These are phyloP conservation scores for Drosophila prosaltans DNA, from an alignment of 1,140 invertebrate species.

Conservation along the genomic window DNA sequence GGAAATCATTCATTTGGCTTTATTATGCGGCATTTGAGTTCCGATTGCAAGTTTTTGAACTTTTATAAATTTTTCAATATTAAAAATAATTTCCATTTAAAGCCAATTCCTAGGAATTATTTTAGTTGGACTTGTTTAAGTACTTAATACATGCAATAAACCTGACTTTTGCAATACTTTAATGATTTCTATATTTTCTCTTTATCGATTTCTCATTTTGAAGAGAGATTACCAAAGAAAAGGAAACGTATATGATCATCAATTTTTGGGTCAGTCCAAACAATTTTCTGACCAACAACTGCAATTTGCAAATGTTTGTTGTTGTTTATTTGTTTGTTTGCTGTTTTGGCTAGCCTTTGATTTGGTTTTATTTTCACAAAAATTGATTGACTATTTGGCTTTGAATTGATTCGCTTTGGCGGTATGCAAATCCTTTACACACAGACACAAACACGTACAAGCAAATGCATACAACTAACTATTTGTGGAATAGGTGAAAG, in stretches of 20 bases:
- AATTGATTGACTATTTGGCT: conserved; percentile 76
- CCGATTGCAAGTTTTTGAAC: no score
- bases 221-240: background rate
- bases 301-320: conserved; percentile 39
- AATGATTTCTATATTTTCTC: no score
- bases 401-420: conserved; percentile 61
- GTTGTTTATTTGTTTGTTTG: conserved; percentile 15
- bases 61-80: no score
- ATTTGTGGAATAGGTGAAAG: conserved; percentile 9
- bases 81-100: no score
- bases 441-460: background rate
- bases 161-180: no score
- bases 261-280: conserved; percentile 24
- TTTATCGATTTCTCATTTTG: no score
- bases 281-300: conserved; percentile 1
- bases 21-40: background rate
- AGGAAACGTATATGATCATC: conserved; percentile 5
- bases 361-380: conserved; percentile 51
- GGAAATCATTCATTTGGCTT: conserved; percentile 1
- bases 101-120: no score
- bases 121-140: no score
- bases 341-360: conserved; percentile 11
- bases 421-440: conserved; percentile 51
- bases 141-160: no score
- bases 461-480: background rate